Base-by-base conservation (phyloP, 2,113 vertebrate genomes). In the Zosterops pallidus region DNA sequence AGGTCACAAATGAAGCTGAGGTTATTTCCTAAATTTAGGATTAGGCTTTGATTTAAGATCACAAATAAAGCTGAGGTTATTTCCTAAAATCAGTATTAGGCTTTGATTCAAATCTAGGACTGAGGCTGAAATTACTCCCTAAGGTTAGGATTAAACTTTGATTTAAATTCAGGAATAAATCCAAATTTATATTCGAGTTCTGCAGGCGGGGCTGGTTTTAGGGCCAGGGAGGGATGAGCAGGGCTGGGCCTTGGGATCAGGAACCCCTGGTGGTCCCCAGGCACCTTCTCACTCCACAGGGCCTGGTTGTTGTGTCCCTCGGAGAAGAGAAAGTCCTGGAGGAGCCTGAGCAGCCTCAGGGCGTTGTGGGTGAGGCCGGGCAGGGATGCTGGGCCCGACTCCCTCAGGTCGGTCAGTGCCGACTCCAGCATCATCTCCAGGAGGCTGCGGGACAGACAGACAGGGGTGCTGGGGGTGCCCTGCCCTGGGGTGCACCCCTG, bases 391-490 rank as follows among this genome's bases (percentile, higher is more conserved):
- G 97, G 91, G 2, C 98, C 96, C 5, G 98, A 96, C 10, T 99
- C 98, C 92, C 98, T 98, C 94, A 99, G 96, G 94, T 99, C 99
- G 0, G 98, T 99, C 95, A 99, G 92, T 6, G 99, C 99, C 0
- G 99, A 99, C 96, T 99, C 99, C 98, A 99, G 94, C 99, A 99
- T 99, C 99, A 99, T 99, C 98, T 99, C 99, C 97, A 99, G 94
- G 76, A 99, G 97, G 97, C 99, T 99, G 94, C 0, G 35, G 53
- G 60, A 71, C 14, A 59, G 8, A 39, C 37, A 11, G 37, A 39
- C 41, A 26, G 29, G 29, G 60, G 69, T 94, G 55, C 4, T 0
- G 1, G 22, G 35, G 18, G 25, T 7, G 52, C 11, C 74, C 62
- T 37, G 28, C 46, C 71, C 41, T 25, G 1, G 8, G 63, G 15